A percentile compares a stretch with the other conserved stretches of the same genome.
These are phyloP conservation scores for Tetragnatha versicolor DNA, from an alignment of 1,140 invertebrate genomes.

Conservation along the genomic window DNA sequence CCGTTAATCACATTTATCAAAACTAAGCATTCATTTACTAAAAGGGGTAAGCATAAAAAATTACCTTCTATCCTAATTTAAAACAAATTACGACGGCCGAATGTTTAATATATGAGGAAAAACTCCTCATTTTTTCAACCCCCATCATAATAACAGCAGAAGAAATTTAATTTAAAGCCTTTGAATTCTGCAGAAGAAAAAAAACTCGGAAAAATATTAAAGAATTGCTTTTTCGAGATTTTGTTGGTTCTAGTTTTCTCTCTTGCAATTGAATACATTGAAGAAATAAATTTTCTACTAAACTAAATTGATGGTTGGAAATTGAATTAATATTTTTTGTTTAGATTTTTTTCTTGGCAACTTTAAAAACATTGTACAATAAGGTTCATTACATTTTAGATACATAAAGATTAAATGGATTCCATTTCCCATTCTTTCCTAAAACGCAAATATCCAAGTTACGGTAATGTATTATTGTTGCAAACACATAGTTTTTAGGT, in stretches of 20 bases:
- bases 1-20: no score
- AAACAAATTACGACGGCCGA: constrained; percentile 21
- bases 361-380: constrained; percentile 10
- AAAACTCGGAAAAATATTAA: background rate
- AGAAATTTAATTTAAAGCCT: constrained; percentile 41
- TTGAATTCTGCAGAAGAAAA: background rate
- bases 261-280: constrained; percentile 37
- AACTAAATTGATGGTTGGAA: constrained; percentile 37
- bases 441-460: constrained; percentile 26
- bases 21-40: no score
- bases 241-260: constrained; percentile 7
- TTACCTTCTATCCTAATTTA: constrained; percentile 24
- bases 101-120: constrained; percentile 2
- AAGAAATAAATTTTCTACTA: constrained; percentile 41
- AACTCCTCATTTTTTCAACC: background rate
- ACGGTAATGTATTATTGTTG: constrained; percentile 48
- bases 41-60: no score
- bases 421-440: constrained; percentile 10
- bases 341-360: background rate
- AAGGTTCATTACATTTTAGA: constrained; percentile 50
- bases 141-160: constrained; percentile 25
- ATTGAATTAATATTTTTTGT: constrained; percentile 19
- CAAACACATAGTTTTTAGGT: constrained; percentile 39
- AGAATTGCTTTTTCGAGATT: background rate
- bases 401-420: constrained; percentile 48